phyloP scores from a whole-genome alignment of 2,113 vertebrate genomes.

The Elaphurus davidianus region DNA sequence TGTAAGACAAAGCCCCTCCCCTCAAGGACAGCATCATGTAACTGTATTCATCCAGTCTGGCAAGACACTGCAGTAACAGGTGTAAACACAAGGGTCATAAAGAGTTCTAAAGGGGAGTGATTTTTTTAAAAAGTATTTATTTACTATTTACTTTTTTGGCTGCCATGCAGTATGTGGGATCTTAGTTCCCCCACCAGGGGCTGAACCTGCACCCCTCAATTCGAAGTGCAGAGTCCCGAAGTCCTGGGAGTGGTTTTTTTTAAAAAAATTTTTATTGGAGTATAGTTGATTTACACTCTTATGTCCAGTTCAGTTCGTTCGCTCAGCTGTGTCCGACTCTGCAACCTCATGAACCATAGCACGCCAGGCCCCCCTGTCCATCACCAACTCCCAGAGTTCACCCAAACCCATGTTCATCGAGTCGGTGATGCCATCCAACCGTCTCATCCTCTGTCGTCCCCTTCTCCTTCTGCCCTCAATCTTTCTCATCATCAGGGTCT shows the following conservation, averaged over 20 bases:
- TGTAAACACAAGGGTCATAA: not conserved
- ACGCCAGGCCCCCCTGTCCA: too few relatives aligned
- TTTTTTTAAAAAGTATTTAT: not conserved
- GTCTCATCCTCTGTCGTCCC: too few relatives aligned
- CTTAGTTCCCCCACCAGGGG: not conserved
- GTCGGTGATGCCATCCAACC: too few relatives aligned
- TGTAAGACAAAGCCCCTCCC: not conserved
- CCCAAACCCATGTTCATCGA: too few relatives aligned
- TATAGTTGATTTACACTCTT: not conserved
- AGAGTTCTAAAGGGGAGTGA: not conserved
- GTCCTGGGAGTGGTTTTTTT: not conserved
- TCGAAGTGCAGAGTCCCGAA: not conserved
- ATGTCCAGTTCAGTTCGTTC: too few relatives aligned
- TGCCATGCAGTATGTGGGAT: not conserved
- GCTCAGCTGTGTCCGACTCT: too few relatives aligned
- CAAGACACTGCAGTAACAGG: not conserved
- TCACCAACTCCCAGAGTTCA: too few relatives aligned
- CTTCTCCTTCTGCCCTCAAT: too few relatives aligned
- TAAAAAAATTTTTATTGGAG: not conserved
- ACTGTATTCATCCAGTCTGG: not conserved
- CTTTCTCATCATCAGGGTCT: too few relatives aligned
- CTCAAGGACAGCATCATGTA: not conserved
- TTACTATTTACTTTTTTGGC: not conserved
- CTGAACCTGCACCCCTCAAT: not conserved
- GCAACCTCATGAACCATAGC: too few relatives aligned